A percentile compares a stretch with the other conserved stretches of the same genome.
These are phyloP conservation scores for Drosophila athabasca DNA, from an alignment of 1,140 invertebrate species.

Conservation along the genomic window DNA sequence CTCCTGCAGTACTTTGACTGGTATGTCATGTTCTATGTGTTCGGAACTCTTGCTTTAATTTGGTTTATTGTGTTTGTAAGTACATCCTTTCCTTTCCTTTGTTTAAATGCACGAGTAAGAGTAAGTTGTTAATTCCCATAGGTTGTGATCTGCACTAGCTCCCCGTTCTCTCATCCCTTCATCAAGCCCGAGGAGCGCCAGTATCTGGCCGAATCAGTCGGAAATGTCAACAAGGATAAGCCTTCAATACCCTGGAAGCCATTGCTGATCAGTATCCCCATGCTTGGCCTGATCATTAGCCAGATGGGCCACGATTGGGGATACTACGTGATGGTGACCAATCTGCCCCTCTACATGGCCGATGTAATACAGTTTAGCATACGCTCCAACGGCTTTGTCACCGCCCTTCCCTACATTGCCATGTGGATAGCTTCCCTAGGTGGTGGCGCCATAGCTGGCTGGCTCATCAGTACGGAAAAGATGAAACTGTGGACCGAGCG, in stretches of 20 bases:
- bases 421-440: slow-evolving; percentile 51
- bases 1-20: slow-evolving; percentile 87
- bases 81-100: slow-evolving; percentile 8
- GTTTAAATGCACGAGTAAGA: background rate
- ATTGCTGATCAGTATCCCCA: slow-evolving; percentile 86
- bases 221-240: slow-evolving; percentile 1
- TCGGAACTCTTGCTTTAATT: slow-evolving; percentile 87
- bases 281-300: slow-evolving; percentile 85
- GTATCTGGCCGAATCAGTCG: slow-evolving; percentile 85
- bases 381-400: slow-evolving; percentile 47
- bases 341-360: slow-evolving; percentile 87
- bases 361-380: slow-evolving; percentile 54
- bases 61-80: slow-evolving; percentile 89
- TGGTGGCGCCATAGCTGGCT: slow-evolving; percentile 46
- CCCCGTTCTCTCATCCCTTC: slow-evolving; percentile 87
- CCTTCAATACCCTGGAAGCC: slow-evolving; percentile 85
- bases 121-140: slow-evolving; percentile 5
- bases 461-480: slow-evolving; percentile 31
- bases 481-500: slow-evolving; percentile 22
- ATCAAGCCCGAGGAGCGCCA: slow-evolving; percentile 88
- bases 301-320: slow-evolving; percentile 93
- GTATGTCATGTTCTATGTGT: slow-evolving; percentile 91
- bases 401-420: slow-evolving; percentile 55
- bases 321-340: slow-evolving; percentile 94
- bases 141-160: slow-evolving; percentile 84